Base-by-base conservation (phyloP, 2,113 vertebrate species). In the Vidua chalybeata region DNA sequence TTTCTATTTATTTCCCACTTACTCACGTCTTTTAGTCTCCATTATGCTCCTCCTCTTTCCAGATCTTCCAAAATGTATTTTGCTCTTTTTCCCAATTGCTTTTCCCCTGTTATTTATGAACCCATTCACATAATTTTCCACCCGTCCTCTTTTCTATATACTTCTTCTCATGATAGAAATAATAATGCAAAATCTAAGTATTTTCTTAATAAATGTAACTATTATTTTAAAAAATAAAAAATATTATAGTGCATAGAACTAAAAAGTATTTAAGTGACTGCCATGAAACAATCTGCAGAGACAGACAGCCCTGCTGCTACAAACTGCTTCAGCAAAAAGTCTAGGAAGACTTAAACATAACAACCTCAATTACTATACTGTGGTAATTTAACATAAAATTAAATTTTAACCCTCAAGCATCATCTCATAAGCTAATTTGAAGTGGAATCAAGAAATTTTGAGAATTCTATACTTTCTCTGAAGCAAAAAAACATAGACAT, bases 401-500 rank as follows among this genome's bases (percentile, higher is more conserved):
- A 92, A 94, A 80, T 93, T 89, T 93, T 94, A 94, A 85, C 88
- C 89, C 79, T 95, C 64, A 94, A 95, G 62, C 73, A 90, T 90
- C 73, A 94, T 41, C 75, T 93, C 28, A 72, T 96, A 94, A 97
- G 77, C 31, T 94, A 90, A 94, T 92, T 96, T 69, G 45, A 93
- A 91, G 82, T 91, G 64, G 81, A 96, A 95, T 95, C 91, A 87
- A 81, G 46, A 88, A 93, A n/a, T 54, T 92, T 81, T 88, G 72
- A 95, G 84, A 96, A 63, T 90, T 94, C 80, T 56, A 15, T 62
- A 9, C 30, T 79, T 85, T 80, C 84, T 96, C 85, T 94, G 85
- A 96, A 97, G 85, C 87, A 97, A 96, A 97, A 97, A 97, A 79
- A 74, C 64, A 84, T n/a, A 68, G 45, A 89, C 6, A 5, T 79